These are phyloP conservation scores for Coboldia fuscipes DNA, from an alignment of 1,140 invertebrate genomes.

Conservation along the genomic window DNA sequence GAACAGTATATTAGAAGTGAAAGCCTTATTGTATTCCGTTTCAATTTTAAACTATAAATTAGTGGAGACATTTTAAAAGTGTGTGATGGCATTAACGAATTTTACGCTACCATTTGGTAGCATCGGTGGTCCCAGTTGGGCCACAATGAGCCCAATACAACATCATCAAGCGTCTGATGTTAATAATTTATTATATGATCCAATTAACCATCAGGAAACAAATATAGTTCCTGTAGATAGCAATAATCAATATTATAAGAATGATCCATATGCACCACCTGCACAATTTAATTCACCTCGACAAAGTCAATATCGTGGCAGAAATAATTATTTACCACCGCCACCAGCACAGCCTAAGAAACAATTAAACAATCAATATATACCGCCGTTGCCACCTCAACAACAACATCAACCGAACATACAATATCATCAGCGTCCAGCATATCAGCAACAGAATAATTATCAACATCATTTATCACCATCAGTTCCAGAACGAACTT, in stretches of 20 bases:
- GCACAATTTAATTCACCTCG: slow-evolving; percentile 6
- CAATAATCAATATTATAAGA: slow-evolving; percentile 9
- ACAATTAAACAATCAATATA: slow-evolving; percentile 1
- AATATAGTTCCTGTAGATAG: slow-evolving; percentile 4
- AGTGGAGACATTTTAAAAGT: too few species aligned
- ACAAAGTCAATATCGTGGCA: background rate
- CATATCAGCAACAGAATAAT: background rate
- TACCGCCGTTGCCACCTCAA: background rate
- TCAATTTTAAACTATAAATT: too few species aligned
- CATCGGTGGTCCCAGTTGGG: slow-evolving; percentile 10
- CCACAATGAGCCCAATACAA: slow-evolving; percentile 17
- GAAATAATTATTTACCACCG: slow-evolving; percentile 2
- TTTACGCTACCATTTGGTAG: slow-evolving; percentile 19
- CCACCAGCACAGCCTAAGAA: slow-evolving; percentile 1
- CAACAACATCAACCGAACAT: background rate
- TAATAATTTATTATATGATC: slow-evolving; percentile 19
- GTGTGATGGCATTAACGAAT: slow-evolving; percentile 20
- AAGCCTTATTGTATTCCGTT: too few species aligned
- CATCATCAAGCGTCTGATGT: slow-evolving; percentile 16
- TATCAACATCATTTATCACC: too few species aligned
- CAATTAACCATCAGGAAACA: slow-evolving; percentile 16
- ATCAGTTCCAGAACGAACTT: slow-evolving; percentile 1
- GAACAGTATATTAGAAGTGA: too few species aligned
- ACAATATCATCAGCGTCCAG: background rate
- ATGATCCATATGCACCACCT: slow-evolving; percentile 12